Evolutionary conservation across 2,888 invertebrate genomes (phyloP), one percentile per base, ranked within the genome.

Genomic region (Diadromus collaris): DNA sequence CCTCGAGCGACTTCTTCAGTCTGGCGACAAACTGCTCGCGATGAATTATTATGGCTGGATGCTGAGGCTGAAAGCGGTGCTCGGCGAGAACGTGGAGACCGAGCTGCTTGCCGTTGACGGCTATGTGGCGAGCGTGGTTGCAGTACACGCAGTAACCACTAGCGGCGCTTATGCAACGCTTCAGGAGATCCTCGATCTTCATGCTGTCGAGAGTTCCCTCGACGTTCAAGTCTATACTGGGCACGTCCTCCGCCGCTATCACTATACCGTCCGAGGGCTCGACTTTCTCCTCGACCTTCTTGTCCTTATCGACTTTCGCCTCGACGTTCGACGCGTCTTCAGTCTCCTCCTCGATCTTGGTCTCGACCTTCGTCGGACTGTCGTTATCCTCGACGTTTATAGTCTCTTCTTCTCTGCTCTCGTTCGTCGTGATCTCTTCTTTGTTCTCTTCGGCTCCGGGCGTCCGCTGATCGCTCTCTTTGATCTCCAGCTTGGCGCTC

Each of bases 81-180:
- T 96, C 94, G 0, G 94, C 93, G 19, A 97, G 94, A 90, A 97
- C 94, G 88, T 97, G 97, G 51, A 96, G 90, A 7, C 95, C 95
- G 65, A 97, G 91, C 86, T 96, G 96, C 88, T 95, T 94, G 67
- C 95, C 96, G 90, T 97, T 96, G 0, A 97, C 96, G 13, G 96
- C 95, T 83, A 97, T 96, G 85, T 95, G 95, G 24, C 96, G 93
- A 0, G 96, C 96, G 91, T 97, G 96, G 88, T 97, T 96, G 87
- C 97, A 97, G 89, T 96, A 97, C 73, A 96, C 93, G 89, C 97
- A 97, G 79, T 92, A 92, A 7, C 93, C 92, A 86, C 94, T 93
- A 0, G 96, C 95, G 16, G 94, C 93, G 81, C 93, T 92, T 67
- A 97, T 91, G 90, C 96, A 96, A 81, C 95, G 94, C 87, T 95